Percentiles rank a stretch among this genome's conserved stretches.
phyloP scores from a whole-genome alignment of 2,113 vertebrate species.

The Apus apus region DNA sequence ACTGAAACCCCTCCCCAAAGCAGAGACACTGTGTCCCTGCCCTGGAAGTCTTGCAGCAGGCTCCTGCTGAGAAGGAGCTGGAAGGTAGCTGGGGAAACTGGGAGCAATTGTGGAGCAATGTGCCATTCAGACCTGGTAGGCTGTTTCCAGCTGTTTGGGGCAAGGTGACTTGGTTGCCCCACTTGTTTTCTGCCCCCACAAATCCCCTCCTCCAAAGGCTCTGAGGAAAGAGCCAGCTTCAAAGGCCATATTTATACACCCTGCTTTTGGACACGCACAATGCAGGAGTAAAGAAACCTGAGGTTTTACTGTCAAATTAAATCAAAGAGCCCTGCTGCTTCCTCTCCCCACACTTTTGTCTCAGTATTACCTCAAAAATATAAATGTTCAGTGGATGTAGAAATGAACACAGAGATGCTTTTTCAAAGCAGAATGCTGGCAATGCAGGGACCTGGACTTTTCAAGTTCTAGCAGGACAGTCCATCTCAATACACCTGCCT shows the following conservation, averaged over 20 bases:
- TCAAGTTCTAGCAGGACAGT: no score
- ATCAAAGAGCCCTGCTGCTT: not conserved
- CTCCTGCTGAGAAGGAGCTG: not conserved
- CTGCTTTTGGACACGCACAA: accelerated
- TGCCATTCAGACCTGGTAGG: not conserved
- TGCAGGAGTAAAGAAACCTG: accelerated
- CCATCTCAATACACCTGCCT: no score
- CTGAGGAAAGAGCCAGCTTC: not conserved
- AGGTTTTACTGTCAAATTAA: not conserved
- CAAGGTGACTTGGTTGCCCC: not conserved
- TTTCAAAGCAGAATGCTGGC: not conserved
- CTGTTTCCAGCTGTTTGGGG: not conserved
- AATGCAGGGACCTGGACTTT: not conserved
- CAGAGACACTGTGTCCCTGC: no score
- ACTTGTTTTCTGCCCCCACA: not conserved
- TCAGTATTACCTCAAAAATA: not conserved
- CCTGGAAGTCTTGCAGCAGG: not conserved
- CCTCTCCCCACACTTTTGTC: not conserved
- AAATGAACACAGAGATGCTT: not conserved
- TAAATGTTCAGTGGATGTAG: not conserved
- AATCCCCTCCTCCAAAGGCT: not conserved
- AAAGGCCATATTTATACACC: not conserved
- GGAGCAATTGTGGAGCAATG: no score
- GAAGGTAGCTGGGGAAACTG: not conserved
- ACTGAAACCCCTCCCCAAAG: not conserved